These are phyloP conservation scores for Conomelus anceps DNA, from an alignment of 2,888 invertebrate genomes.

Conservation along the genomic window DNA sequence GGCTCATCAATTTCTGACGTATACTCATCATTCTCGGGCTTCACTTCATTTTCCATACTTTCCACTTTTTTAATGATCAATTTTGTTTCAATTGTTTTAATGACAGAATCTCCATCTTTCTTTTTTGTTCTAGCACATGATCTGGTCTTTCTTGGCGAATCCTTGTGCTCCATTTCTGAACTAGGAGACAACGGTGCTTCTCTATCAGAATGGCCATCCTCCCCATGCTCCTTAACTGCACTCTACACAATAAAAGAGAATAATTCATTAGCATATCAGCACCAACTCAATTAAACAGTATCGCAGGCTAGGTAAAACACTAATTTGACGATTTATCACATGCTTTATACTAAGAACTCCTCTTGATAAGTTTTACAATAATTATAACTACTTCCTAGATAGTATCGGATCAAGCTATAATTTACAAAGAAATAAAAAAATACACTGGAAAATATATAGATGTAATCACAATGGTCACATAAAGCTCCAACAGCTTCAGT, in stretches of 20 bases:
- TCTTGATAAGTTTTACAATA: too few relatives aligned
- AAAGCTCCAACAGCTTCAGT: too few relatives aligned
- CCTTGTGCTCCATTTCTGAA: not conserved
- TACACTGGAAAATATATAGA: too few relatives aligned
- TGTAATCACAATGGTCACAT: too few relatives aligned
- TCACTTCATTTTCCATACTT: not conserved
- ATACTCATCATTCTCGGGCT: not conserved
- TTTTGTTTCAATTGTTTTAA: not conserved
- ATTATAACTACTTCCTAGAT: too few relatives aligned
- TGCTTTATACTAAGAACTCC: too few relatives aligned
- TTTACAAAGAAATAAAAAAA: too few relatives aligned
- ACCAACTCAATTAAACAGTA: too few relatives aligned
- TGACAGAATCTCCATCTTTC: not conserved
- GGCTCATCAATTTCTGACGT: not conserved
- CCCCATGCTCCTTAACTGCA: not conserved
- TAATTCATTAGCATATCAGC: not conserved
- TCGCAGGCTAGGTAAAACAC: too few relatives aligned
- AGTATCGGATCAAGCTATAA: too few relatives aligned
- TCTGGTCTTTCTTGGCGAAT: not conserved
- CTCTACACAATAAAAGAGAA: not conserved
- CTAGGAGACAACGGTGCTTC: not conserved
- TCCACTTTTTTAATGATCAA: not conserved
- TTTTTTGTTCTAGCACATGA: not conserved
- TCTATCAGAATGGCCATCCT: not conserved
- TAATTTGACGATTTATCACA: too few relatives aligned